phyloP scores from a whole-genome alignment of 2,888 invertebrate species.

The Drosophila monieri region DNA sequence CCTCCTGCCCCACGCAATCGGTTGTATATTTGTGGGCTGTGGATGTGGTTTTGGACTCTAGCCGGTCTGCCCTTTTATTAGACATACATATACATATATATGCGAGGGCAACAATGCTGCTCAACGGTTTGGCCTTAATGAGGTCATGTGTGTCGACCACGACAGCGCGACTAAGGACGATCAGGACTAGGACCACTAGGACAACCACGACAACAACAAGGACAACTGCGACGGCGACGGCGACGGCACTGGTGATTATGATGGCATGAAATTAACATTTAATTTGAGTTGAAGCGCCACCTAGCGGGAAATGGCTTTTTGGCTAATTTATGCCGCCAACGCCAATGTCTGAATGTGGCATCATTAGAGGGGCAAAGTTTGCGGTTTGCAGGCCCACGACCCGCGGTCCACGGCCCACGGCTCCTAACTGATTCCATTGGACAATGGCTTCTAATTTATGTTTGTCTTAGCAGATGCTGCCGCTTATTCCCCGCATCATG shows the following conservation, averaged over 20 bases:
- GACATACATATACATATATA: neutral
- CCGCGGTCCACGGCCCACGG: slow-evolving; percentile 19
- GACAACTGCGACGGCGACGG: slow-evolving; percentile 10
- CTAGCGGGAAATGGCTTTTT: slow-evolving; percentile 59
- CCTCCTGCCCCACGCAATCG: slow-evolving; percentile 37
- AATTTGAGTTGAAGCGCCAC: slow-evolving; percentile 72
- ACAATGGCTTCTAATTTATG: slow-evolving; percentile 78
- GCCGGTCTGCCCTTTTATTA: slow-evolving; percentile 36
- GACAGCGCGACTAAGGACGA: slow-evolving; percentile 31
- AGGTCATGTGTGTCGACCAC: slow-evolving; percentile 67
- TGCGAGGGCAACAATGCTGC: slow-evolving; percentile 43
- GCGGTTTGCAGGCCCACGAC: slow-evolving; percentile 47
- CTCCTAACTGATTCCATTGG: slow-evolving; percentile 54
- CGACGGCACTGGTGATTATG: slow-evolving; percentile 68
- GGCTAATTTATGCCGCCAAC: slow-evolving; percentile 71
- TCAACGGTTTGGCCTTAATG: slow-evolving; percentile 72
- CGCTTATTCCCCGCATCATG: neutral
- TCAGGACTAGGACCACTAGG: slow-evolving; percentile 4
- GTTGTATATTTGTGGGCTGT: slow-evolving; percentile 39
- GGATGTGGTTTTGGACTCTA: slow-evolving; percentile 29
- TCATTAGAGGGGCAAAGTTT: slow-evolving; percentile 74
- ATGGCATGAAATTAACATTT: slow-evolving; percentile 80
- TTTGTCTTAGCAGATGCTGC: slow-evolving; percentile 75
- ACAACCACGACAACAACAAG: slow-evolving; percentile 10
- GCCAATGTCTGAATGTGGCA: slow-evolving; percentile 70